A percentile compares a stretch with the other conserved stretches of the same genome.
phyloP scores from a whole-genome alignment of 1,140 invertebrate species.

The Drosophila tristis region DNA sequence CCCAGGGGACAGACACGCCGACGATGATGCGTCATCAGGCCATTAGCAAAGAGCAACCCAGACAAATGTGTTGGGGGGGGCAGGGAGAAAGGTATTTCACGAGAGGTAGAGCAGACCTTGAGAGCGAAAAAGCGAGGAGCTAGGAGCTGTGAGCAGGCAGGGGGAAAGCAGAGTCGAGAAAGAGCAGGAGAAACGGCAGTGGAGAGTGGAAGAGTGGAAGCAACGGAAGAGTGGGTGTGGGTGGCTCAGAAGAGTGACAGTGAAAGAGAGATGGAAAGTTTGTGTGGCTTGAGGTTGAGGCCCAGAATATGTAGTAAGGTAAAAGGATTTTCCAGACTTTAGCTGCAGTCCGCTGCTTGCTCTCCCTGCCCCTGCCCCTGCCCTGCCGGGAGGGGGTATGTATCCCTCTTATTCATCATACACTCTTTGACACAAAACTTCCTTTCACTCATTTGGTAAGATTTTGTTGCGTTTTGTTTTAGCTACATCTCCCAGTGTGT shows the following conservation, averaged over 20 bases:
- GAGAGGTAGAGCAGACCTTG: neutral
- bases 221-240: too few relatives aligned
- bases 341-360: constrained; percentile 3
- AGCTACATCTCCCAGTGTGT: neutral
- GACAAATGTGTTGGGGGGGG: constrained; percentile 4
- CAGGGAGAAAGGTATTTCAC: neutral
- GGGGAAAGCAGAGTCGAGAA: too few relatives aligned
- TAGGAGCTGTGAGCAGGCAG: too few relatives aligned
- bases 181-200: too few relatives aligned
- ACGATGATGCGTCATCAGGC: constrained; percentile 46
- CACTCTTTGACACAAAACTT: constrained; percentile 11
- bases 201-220: too few relatives aligned
- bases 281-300: neutral
- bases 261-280: neutral
- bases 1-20: constrained; percentile 25
- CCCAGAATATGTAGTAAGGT: constrained; percentile 65
- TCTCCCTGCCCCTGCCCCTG: neutral
- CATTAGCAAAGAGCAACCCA: constrained; percentile 65
- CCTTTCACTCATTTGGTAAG: constrained; percentile 54
- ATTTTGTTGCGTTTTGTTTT: constrained; percentile 21
- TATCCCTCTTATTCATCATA: constrained; percentile 8
- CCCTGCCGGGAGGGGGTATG: neutral
- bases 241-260: too few relatives aligned
- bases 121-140: too few relatives aligned
- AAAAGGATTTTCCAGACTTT: constrained; percentile 67